Evolutionary conservation across 2,113 vertebrate species (phyloP).

Genomic region (Ptyas mucosa): DNA sequence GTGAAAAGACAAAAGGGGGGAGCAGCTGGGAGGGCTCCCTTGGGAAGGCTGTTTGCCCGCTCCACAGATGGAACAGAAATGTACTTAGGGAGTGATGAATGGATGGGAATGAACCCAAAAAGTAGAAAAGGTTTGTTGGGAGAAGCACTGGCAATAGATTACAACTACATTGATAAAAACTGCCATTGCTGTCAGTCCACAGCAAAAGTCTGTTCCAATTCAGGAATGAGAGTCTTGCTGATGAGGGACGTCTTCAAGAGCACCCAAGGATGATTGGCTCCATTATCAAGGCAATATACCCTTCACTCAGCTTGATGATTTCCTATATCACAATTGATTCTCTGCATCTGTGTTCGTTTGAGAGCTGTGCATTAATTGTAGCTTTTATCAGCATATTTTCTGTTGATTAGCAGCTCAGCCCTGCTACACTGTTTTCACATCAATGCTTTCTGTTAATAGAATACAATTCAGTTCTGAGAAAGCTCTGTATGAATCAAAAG

Average conservation of each 20-base stretch:
- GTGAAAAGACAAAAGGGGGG: neutral
- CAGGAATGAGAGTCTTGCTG: neutral
- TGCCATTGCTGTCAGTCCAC: neutral
- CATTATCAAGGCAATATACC: neutral
- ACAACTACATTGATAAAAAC: neutral
- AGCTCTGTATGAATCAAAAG: neutral
- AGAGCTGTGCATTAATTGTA: neutral
- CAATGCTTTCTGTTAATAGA: neutral
- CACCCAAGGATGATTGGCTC: conserved; percentile 1
- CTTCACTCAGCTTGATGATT: neutral
- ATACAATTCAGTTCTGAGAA: neutral
- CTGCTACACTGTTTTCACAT: neutral
- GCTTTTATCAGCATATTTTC: neutral
- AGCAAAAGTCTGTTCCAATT: conserved; percentile 9
- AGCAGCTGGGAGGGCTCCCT: neutral
- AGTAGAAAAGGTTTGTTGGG: neutral
- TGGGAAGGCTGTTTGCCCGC: neutral
- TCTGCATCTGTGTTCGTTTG: neutral
- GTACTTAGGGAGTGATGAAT: conserved; percentile 19
- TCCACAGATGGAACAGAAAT: neutral
- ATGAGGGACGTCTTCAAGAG: neutral
- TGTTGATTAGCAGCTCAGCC: neutral
- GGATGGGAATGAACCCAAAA: neutral
- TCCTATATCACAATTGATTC: neutral
- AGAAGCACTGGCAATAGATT: conserved; percentile 1